Evolutionary conservation across 2,113 vertebrate genomes (phyloP).

Genomic region (Archilochus colubris): DNA sequence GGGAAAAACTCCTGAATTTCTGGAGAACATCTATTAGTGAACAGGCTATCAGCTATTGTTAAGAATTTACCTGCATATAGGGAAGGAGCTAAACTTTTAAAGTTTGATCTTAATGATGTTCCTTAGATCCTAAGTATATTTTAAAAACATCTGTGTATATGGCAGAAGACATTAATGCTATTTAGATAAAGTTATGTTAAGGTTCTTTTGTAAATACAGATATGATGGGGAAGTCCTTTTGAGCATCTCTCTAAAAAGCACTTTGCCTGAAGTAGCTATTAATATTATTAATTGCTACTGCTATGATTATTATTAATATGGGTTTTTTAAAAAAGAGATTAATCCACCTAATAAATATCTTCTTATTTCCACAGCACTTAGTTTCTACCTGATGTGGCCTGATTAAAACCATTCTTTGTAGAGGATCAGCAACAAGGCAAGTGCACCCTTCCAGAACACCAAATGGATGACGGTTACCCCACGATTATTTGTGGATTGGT

Average conservation of each 20-base stretch:
- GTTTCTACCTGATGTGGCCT: not conserved
- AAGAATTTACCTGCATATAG: not conserved
- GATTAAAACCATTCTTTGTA: not conserved
- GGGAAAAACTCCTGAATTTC: not conserved
- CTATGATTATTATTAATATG: not conserved
- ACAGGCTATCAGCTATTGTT: not conserved
- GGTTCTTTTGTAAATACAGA: not conserved
- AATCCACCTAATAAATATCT: not conserved
- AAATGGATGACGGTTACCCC: conserved; percentile 38
- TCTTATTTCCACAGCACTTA: not conserved
- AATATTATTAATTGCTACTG: not conserved
- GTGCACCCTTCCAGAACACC: conserved; percentile 36
- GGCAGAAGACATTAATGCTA: not conserved
- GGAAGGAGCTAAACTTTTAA: not conserved
- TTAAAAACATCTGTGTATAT: not conserved
- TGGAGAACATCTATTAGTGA: not conserved
- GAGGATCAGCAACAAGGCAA: not conserved
- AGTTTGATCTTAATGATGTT: not conserved
- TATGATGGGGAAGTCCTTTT: not conserved
- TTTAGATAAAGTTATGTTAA: not conserved
- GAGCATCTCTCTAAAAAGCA: not conserved
- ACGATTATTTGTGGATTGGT: not conserved
- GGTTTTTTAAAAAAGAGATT: not conserved
- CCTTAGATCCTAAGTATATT: not conserved
- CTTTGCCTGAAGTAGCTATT: not conserved